Evolutionary conservation across 30 jellyfish, hydroid and myxozoan genomes (phyloP).

Genomic region (Pelagia noctiluca): DNA sequence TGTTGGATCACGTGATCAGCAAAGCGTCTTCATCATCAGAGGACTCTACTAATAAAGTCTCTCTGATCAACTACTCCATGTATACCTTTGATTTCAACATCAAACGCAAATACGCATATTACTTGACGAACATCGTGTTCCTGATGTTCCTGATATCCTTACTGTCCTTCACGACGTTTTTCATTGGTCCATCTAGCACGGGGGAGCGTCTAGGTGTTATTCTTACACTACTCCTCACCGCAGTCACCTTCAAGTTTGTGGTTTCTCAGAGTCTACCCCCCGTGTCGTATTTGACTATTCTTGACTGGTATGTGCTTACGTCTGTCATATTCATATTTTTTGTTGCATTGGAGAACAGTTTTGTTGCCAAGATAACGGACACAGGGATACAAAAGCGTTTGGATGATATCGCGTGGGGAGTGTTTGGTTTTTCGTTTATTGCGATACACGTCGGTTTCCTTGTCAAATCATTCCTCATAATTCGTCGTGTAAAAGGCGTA

Average conservation of each 20-base stretch:
- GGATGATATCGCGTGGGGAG: conserved; percentile 55
- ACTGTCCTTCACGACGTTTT: conserved; percentile 88
- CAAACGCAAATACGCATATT: conserved; percentile 73
- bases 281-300: conserved; percentile 85
- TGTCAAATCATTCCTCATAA: conserved; percentile 16
- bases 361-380: conserved; percentile 56
- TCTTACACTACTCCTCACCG: conserved; percentile 86
- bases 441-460: conserved; percentile 39
- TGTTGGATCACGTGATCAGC: conserved; percentile 73
- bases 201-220: conserved; percentile 93
- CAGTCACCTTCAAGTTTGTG: conserved; percentile 87
- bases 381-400: not conserved
- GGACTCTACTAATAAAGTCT: conserved; percentile 71
- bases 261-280: conserved; percentile 94
- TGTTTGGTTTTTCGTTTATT: conserved; percentile 7
- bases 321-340: conserved; percentile 82
- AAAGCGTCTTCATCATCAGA: conserved; percentile 48
- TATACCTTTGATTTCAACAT: conserved; percentile 79
- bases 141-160: conserved; percentile 85
- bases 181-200: conserved; percentile 65
- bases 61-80: conserved; percentile 64
- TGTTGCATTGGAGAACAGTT: conserved; percentile 83
- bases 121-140: conserved; percentile 83
- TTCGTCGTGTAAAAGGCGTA: conserved; percentile 15
- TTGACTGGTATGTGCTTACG: conserved; percentile 84